A percentile compares a stretch with the other conserved stretches of the same genome.
Conservation (phyloP, 2,113 vertebrate species). For the Benitochromis conjunctus region DNA sequence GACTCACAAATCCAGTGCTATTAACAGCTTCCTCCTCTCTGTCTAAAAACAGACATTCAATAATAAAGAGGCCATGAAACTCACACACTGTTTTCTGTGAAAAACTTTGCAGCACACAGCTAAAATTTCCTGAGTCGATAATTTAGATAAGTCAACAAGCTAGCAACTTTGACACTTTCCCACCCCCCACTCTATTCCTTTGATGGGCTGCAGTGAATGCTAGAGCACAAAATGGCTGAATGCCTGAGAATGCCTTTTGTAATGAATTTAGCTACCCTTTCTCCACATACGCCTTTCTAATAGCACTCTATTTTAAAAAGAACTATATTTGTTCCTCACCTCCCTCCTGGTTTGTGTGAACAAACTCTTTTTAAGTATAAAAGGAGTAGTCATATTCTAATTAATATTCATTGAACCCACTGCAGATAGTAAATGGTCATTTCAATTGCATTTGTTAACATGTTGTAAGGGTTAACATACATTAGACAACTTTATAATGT, state of each 20-base stretch:
- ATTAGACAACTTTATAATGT: neutral
- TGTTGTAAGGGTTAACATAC: neutral
- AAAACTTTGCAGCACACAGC: neutral
- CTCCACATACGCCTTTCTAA: neutral
- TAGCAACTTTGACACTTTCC: conserved; percentile 18
- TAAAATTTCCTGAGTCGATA: neutral
- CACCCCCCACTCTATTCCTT: conserved; percentile 10
- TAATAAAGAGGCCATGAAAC: neutral
- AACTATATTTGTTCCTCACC: neutral
- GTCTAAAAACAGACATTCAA: neutral
- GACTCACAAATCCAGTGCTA: neutral
- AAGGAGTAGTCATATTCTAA: neutral
- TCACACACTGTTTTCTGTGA: neutral
- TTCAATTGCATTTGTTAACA: neutral
- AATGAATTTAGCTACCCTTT: neutral
- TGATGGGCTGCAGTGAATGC: conserved; percentile 16
- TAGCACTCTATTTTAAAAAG: neutral
- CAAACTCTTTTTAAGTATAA: neutral
- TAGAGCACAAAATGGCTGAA: conserved; percentile 54
- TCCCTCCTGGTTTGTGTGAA: neutral
- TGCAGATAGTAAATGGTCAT: neutral
- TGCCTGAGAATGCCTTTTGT: neutral
- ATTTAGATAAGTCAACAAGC: neutral
- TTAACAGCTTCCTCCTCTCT: neutral
- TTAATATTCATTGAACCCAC: neutral